These are phyloP conservation scores for Labroides dimidiatus DNA, from an alignment of 2,797 vertebrate genomes.

Conservation along the genomic window DNA sequence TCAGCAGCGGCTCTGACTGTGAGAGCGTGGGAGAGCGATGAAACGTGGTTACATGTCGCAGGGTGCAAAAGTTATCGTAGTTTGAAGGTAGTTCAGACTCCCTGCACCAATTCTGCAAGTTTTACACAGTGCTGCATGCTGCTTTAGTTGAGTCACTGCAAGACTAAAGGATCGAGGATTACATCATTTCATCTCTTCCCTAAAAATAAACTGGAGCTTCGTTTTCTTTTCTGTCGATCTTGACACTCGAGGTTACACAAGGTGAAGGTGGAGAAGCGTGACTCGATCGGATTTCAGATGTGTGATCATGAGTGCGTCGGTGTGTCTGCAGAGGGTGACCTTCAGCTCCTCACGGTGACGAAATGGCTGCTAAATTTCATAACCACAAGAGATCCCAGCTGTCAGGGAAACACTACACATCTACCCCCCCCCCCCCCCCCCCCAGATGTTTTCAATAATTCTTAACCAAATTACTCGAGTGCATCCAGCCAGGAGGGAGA, in stretches of 20 bases:
- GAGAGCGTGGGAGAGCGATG: too few relatives aligned
- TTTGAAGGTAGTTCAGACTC: too few relatives aligned
- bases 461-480: slow-evolving; percentile 25
- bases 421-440: slow-evolving; percentile 21
- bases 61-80: too few relatives aligned
- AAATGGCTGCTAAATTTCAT: slow-evolving; percentile 38
- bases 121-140: too few relatives aligned
- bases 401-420: slow-evolving; percentile 45
- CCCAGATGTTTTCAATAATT: slow-evolving; percentile 48
- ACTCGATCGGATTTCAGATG: slow-evolving; percentile 16
- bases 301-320: not conserved
- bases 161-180: too few relatives aligned
- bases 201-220: not conserved
- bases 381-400: slow-evolving; percentile 39
- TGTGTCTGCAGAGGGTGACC: slow-evolving; percentile 13
- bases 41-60: too few relatives aligned
- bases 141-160: too few relatives aligned
- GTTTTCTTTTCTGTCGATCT: slow-evolving; percentile 2
- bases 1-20: too few relatives aligned
- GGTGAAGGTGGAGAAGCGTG: slow-evolving; percentile 7
- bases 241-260: not conserved
- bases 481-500: slow-evolving; percentile 40
- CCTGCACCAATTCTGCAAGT: too few relatives aligned
- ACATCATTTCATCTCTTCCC: too few relatives aligned
- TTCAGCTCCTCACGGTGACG: slow-evolving; percentile 14